A percentile compares a stretch with the other conserved stretches of the same genome.
Conservation (phyloP, 2,888 invertebrate species). For the Tachystola acroxantha region DNA sequence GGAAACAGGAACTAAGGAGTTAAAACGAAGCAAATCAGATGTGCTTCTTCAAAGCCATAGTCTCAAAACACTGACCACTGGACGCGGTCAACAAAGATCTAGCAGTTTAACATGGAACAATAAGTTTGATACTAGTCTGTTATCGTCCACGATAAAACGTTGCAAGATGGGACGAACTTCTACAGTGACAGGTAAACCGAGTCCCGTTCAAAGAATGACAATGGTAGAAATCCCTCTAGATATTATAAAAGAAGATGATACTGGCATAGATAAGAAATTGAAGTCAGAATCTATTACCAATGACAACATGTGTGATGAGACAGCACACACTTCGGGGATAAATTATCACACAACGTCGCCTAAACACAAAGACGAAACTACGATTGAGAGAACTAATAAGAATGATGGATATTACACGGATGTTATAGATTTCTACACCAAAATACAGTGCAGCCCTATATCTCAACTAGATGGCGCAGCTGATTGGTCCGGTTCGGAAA, state of each 20-base stretch:
- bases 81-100: slow-evolving; percentile 80
- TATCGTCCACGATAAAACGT: slow-evolving; percentile 81
- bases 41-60: slow-evolving; percentile 73
- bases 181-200: slow-evolving; percentile 61
- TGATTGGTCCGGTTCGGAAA: slow-evolving; percentile 80
- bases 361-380: slow-evolving; percentile 56
- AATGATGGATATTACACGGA: slow-evolving; percentile 65
- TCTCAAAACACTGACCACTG: slow-evolving; percentile 68
- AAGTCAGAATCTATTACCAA: slow-evolving; percentile 46
- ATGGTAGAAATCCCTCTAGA: slow-evolving; percentile 50
- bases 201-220: slow-evolving; percentile 54
- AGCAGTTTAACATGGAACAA: slow-evolving; percentile 84
- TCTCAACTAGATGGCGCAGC: slow-evolving; percentile 84
- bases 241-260: slow-evolving; percentile 51
- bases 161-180: slow-evolving; percentile 79
- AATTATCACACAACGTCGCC: slow-evolving; percentile 60
- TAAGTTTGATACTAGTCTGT: slow-evolving; percentile 80
- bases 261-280: slow-evolving; percentile 46
- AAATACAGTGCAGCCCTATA: slow-evolving; percentile 77
- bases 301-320: slow-evolving; percentile 48
- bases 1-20: slow-evolving; percentile 73
- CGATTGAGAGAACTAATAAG: slow-evolving; percentile 53
- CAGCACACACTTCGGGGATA: slow-evolving; percentile 63
- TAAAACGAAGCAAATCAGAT: slow-evolving; percentile 83
- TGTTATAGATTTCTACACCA: slow-evolving; percentile 74